These are phyloP conservation scores for Andrena bicolor DNA, from an alignment of 2,888 invertebrate genomes.

Conservation along the genomic window DNA sequence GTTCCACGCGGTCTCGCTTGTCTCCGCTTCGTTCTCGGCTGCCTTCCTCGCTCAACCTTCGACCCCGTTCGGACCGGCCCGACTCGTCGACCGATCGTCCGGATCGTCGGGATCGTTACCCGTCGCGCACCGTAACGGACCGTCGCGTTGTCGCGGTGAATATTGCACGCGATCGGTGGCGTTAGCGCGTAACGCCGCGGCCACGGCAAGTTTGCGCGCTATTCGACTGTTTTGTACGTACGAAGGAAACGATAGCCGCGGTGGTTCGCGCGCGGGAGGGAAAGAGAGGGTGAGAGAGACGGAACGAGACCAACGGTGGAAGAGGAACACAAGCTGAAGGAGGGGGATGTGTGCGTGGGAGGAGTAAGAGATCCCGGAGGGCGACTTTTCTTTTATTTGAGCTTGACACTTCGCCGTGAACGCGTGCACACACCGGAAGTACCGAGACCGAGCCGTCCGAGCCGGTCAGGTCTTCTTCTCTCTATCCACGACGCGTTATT, in stretches of 20 bases:
- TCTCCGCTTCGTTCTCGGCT: neutral
- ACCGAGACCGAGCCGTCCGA: conserved; percentile 31
- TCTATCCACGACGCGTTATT: conserved; percentile 15
- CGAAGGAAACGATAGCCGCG: conserved; percentile 61
- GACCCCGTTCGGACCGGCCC: conserved; percentile 11
- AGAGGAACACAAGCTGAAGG: conserved; percentile 61
- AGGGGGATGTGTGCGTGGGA: conserved; percentile 70
- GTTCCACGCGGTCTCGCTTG: neutral
- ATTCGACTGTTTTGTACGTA: conserved; percentile 73
- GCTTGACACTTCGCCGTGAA: conserved; percentile 80
- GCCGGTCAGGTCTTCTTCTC: conserved; percentile 45
- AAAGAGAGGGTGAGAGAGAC: conserved; percentile 40
- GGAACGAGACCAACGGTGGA: conserved; percentile 49
- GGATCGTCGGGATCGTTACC: neutral
- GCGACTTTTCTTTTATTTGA: conserved; percentile 83
- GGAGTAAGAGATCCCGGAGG: conserved; percentile 74
- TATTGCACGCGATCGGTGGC: conserved; percentile 4
- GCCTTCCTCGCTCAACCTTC: conserved; percentile 20
- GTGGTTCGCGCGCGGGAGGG: conserved; percentile 55
- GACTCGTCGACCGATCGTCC: neutral
- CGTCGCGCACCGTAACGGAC: neutral
- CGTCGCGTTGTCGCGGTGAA: neutral
- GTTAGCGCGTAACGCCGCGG: conserved; percentile 45
- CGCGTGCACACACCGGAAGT: conserved; percentile 79
- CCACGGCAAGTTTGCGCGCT: conserved; percentile 73